phyloP scores from a whole-genome alignment of 1,140 invertebrate genomes.

The Odontomachus brunneus region DNA sequence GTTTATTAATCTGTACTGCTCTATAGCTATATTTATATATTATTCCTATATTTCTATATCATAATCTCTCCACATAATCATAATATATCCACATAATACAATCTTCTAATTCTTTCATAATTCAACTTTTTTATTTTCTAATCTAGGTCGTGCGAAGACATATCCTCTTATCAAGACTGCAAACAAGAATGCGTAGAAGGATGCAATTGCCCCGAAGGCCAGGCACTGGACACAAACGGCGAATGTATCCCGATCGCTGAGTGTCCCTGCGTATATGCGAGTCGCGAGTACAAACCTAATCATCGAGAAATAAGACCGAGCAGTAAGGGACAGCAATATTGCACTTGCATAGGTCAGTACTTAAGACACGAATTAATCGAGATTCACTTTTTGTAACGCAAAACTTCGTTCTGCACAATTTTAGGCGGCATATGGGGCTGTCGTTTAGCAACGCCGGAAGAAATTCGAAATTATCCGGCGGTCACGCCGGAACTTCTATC shows the following conservation, averaged over 20 bases:
- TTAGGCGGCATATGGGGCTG: slow-evolving; percentile 89
- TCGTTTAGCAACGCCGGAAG: slow-evolving; percentile 87
- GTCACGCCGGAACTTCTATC: slow-evolving; percentile 87
- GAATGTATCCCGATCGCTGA: slow-evolving; percentile 91
- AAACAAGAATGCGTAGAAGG: slow-evolving; percentile 92
- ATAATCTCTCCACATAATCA: no score
- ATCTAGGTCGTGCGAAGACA: slow-evolving; percentile 76
- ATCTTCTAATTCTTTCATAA: no score
- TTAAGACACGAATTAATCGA: background rate
- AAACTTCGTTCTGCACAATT: background rate
- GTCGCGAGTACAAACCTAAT: slow-evolving; percentile 90
- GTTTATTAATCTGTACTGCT: background rate
- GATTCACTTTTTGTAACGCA: background rate
- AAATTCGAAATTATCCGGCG: slow-evolving; percentile 88
- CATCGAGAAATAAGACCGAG: slow-evolving; percentile 90
- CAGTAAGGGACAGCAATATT: slow-evolving; percentile 88
- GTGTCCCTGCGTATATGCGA: slow-evolving; percentile 92
- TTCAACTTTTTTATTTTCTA: slow-evolving; percentile 18
- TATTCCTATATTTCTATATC: no score
- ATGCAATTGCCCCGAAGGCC: slow-evolving; percentile 93
- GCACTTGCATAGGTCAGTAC: slow-evolving; percentile 88
- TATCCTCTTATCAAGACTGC: slow-evolving; percentile 83
- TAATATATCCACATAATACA: background rate
- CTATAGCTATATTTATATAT: background rate
- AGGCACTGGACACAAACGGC: slow-evolving; percentile 89